Percentiles rank a stretch among this genome's conserved stretches.
phyloP scores from a whole-genome alignment of 2,888 invertebrate species.

The Pandemis heparana region DNA sequence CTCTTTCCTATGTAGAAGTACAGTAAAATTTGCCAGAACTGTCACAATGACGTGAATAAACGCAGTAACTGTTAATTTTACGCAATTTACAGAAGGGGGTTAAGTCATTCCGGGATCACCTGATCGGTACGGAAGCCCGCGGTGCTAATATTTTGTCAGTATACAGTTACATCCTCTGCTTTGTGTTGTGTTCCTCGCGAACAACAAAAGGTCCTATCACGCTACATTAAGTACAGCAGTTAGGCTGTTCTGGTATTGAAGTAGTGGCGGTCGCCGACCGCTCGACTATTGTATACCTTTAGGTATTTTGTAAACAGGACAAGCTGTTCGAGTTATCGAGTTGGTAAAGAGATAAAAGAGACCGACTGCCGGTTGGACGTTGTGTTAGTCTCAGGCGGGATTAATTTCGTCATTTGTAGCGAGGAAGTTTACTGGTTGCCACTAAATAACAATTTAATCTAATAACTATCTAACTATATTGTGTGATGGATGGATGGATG shows the following conservation, averaged over 20 bases:
- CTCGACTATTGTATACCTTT: conserved; percentile 48
- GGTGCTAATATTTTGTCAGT: conserved; percentile 60
- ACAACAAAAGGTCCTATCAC: conserved; percentile 18
- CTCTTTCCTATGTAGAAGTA: conserved; percentile 4
- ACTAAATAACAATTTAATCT: not conserved
- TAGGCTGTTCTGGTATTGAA: conserved; percentile 10
- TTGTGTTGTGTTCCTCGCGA: conserved; percentile 52
- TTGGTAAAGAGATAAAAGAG: conserved; percentile 26
- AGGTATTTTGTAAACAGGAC: conserved; percentile 51
- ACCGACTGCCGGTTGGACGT: conserved; percentile 3
- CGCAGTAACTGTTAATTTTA: conserved; percentile 27
- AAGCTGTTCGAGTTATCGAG: conserved; percentile 22
- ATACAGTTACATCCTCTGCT: conserved; percentile 62
- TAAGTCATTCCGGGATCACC: conserved; percentile 24
- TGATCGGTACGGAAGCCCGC: conserved; percentile 49
- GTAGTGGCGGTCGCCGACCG: conserved; percentile 45
- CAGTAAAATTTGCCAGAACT: conserved; percentile 7
- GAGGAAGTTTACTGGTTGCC: not conserved
- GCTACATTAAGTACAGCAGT: not conserved
- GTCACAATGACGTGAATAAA: conserved; percentile 23
- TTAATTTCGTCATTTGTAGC: not conserved
- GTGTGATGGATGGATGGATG: no score
- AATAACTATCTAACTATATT: no score
- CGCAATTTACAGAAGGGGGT: conserved; percentile 18
- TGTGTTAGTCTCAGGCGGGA: not conserved